Base-by-base conservation (phyloP, 2,888 invertebrate genomes). In the Chymomyza procnemis region DNA sequence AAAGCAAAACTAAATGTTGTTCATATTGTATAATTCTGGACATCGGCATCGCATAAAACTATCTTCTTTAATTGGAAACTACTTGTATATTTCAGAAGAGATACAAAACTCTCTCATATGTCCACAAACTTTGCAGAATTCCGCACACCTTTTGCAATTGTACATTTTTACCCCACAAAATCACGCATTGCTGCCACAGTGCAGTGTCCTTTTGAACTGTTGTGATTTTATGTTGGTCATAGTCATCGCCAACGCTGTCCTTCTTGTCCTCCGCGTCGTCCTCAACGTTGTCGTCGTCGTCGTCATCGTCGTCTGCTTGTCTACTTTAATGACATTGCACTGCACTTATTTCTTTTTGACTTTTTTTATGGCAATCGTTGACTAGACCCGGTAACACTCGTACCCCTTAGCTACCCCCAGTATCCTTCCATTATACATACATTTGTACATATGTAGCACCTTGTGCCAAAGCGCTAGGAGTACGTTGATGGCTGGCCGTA, bases 241-340 rank as follows among this genome's bases (percentile, higher is more conserved):
- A 78, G 75, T 76, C 87, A 66, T 71, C 63, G 59, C 64, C 77
- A 69, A 22, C 46, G 57, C 41, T 55, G 61, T 74, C 75, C 74
- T 69, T 61, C 64, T 73, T 46, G 30, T 9, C 14, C 14, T 47
- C 8, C 9, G 8, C 12, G 6, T 8, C n/a, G 3, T 54, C 46
- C 5, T 16, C 77, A 69, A 30, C 46, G 57, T 47, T 50, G 61
- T 74, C 75, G 9, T 9, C n/a, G 1, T 54, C 52, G 3, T 16
- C 71, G 9, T 9, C n/a, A 2, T 54, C 52, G 3, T 16, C 71
- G 85, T 85, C 78, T 83, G 83, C 78, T 80, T 79, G 83, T 80
- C 83, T 78, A 61, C 80, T 83, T 87, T 87, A 83, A 83, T 83
- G 85, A 78, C 86, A 87, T 83, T 78, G 87, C 85, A 75, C 71